A percentile compares a stretch with the other conserved stretches of the same genome.
These are phyloP conservation scores for Pangasius larnaudii DNA, from an alignment of 2,797 vertebrate genomes.

Conservation along the genomic window DNA sequence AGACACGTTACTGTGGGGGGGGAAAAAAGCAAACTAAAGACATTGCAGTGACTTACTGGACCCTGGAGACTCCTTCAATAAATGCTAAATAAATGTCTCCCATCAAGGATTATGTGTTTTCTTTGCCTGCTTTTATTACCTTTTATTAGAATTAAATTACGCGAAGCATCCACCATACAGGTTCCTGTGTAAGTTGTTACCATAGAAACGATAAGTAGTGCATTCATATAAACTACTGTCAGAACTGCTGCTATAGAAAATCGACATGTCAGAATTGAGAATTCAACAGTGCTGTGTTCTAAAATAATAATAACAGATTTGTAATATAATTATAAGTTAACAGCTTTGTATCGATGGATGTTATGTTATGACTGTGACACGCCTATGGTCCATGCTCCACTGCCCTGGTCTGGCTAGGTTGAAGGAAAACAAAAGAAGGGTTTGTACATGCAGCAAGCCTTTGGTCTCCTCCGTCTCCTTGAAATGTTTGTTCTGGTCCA, in stretches of 20 bases:
- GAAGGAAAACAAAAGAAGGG: slow-evolving; percentile 31
- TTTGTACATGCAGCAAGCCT: not conserved
- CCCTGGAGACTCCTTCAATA: not conserved
- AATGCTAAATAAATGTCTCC: not conserved
- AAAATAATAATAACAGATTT: not conserved
- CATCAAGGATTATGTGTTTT: not conserved
- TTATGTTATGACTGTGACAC: not conserved
- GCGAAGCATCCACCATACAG: not conserved
- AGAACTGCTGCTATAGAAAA: not conserved
- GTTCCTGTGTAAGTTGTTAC: not conserved
- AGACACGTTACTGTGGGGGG: not conserved
- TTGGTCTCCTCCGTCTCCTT: slow-evolving; percentile 2
- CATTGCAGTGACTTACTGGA: too few species aligned
- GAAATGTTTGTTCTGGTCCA: slow-evolving; percentile 15
- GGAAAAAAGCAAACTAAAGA: not conserved
- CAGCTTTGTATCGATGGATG: slow-evolving; percentile 17
- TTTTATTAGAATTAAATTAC: not conserved
- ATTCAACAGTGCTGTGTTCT: not conserved
- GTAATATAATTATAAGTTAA: not conserved
- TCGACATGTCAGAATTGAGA: not conserved
- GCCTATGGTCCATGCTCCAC: not conserved
- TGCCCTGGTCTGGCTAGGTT: slow-evolving; percentile 23
- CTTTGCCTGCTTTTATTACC: not conserved
- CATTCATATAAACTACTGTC: not conserved
- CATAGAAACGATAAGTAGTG: slow-evolving; percentile 6